Percentiles rank a stretch among this genome's conserved stretches.
Conservation (phyloP, 1,140 invertebrate species). For the Archegozetes longisetosus region DNA sequence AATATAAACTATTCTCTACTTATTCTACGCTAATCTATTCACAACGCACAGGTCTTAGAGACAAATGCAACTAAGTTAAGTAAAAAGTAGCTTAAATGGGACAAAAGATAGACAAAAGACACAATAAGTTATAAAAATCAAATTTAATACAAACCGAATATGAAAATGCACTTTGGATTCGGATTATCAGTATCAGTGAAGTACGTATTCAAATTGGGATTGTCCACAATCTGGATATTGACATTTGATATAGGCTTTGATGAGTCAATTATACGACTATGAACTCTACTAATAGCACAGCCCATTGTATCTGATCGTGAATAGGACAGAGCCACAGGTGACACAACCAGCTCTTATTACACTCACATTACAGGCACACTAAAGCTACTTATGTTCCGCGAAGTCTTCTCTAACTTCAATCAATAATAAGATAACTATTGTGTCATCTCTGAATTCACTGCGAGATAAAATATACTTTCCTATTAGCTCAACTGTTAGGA, state of each 20-base stretch:
- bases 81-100: no score
- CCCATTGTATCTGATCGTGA: conserved; percentile 15
- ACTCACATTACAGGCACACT: neutral
- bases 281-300: conserved; percentile 13
- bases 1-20: no score
- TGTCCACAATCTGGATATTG: neutral
- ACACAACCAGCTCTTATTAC: neutral
- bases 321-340: neutral
- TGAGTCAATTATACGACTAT: conserved; percentile 8
- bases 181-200: conserved; percentile 4
- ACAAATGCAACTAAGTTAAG: no score
- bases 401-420: neutral
- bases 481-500: no score
- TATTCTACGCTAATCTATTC: no score
- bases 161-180: conserved; percentile 16
- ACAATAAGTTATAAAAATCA: no score
- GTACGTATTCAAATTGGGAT: conserved; percentile 4
- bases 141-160: conserved; percentile 14
- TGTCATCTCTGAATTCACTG: neutral
- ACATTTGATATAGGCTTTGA: neutral
- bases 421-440: neutral
- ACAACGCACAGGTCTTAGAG: no score
- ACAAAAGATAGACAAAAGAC: no score
- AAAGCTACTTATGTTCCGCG: neutral
- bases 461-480: neutral